Evolutionary conservation across 2,113 vertebrate genomes (phyloP).

Genomic region (Megaceryle maxima): DNA sequence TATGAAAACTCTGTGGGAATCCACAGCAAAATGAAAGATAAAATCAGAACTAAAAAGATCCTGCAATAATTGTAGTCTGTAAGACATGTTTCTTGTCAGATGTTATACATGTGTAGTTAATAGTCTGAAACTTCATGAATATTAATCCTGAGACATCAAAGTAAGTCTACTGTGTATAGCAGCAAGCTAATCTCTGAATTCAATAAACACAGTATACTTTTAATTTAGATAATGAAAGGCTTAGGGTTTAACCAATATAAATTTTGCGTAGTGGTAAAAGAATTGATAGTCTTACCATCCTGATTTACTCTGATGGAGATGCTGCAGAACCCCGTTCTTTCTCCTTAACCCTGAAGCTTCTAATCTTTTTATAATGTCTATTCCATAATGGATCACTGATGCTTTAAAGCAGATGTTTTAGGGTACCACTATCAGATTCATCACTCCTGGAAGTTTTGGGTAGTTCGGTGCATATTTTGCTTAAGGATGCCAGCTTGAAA

Average conservation of each 20-base stretch:
- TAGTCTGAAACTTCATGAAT: slow-evolving; percentile 45
- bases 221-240: slow-evolving; percentile 62
- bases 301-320: slow-evolving; percentile 12
- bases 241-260: neutral
- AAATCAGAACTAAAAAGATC: neutral
- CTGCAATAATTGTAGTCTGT: neutral
- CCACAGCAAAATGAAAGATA: neutral
- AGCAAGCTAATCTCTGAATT: slow-evolving; percentile 10
- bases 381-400: neutral
- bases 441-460: neutral
- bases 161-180: neutral
- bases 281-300: neutral
- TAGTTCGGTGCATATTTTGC: neutral
- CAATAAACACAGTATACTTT: slow-evolving; percentile 30
- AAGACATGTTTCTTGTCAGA: neutral
- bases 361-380: neutral
- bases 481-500: neutral
- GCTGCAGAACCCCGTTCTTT: neutral
- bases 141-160: slow-evolving; percentile 42
- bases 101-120: neutral
- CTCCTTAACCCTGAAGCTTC: neutral
- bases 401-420: neutral
- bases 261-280: neutral
- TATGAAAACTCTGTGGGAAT: neutral
- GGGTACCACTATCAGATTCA: neutral